phyloP scores from a whole-genome alignment of 2,888 invertebrate genomes.

The Perizoma affinitatum region DNA sequence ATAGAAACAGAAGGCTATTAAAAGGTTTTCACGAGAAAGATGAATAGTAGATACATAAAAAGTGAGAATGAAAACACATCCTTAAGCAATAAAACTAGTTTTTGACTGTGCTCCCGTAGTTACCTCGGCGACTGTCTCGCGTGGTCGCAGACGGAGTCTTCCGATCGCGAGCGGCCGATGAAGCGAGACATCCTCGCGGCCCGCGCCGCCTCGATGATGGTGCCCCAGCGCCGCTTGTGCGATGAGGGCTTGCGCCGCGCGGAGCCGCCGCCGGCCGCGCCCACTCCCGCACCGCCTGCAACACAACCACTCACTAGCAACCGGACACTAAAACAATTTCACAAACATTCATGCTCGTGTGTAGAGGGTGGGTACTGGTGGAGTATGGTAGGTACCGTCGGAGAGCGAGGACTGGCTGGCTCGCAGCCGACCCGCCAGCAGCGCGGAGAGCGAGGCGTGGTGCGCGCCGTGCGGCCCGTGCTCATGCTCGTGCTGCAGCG shows the following conservation, averaged over 20 bases:
- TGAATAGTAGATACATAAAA: too few species aligned
- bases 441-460: slow-evolving; percentile 86
- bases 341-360: too few species aligned
- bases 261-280: neutral
- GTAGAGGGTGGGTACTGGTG: too few species aligned
- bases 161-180: slow-evolving; percentile 90
- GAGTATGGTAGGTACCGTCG: slow-evolving; percentile 51
- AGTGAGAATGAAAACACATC: too few species aligned
- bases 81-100: too few species aligned
- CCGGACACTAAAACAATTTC: too few species aligned
- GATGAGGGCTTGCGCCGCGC: slow-evolving; percentile 75
- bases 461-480: slow-evolving; percentile 69
- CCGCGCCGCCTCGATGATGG: slow-evolving; percentile 93
- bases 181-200: slow-evolving; percentile 91
- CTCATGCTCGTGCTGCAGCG: slow-evolving; percentile 86
- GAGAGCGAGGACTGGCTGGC: slow-evolving; percentile 72
- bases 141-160: slow-evolving; percentile 90
- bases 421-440: slow-evolving; percentile 85
- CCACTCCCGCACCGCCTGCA: slow-evolving; percentile 17
- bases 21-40: too few species aligned
- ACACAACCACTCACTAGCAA: too few species aligned
- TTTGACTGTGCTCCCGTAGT: too few species aligned
- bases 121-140: slow-evolving; percentile 82
- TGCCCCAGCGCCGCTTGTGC: slow-evolving; percentile 92
- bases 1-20: too few species aligned